Percentiles rank a stretch among this genome's conserved stretches.
Evolutionary conservation across 2,888 invertebrate species (phyloP).

Genomic region (Dasypolia templi): DNA sequence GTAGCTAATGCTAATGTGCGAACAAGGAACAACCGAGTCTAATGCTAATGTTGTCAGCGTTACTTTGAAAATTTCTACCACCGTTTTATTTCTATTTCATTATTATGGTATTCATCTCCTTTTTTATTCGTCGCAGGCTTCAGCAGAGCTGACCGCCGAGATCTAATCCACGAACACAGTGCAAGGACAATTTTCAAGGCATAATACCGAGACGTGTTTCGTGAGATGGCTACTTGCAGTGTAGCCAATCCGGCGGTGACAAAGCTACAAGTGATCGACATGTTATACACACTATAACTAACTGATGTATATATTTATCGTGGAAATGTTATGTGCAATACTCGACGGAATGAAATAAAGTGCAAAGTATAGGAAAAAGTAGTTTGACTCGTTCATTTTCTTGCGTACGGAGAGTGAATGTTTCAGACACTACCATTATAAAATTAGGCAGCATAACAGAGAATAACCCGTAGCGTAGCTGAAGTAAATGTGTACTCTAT

Average conservation of each 20-base stretch:
- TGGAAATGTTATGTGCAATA: conserved; percentile 83
- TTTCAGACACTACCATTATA: conserved; percentile 67
- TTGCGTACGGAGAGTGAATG: conserved; percentile 73
- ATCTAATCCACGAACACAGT: conserved; percentile 75
- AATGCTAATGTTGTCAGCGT: background rate
- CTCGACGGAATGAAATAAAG: conserved; percentile 75
- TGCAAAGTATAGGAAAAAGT: conserved; percentile 72
- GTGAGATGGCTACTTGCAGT: conserved; percentile 47
- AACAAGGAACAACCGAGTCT: background rate
- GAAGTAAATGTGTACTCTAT: conserved; percentile 68
- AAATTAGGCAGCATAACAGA: conserved; percentile 74
- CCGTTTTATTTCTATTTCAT: background rate
- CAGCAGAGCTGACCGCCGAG: conserved; percentile 80
- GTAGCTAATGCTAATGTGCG: too few relatives aligned
- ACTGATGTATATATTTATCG: conserved; percentile 80
- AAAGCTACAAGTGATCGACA: conserved; percentile 63
- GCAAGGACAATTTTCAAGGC: conserved; percentile 68
- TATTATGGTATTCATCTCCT: background rate
- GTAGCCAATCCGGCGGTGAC: conserved; percentile 56
- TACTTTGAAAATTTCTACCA: conserved; percentile 10
- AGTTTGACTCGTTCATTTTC: conserved; percentile 74
- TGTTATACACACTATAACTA: conserved; percentile 71
- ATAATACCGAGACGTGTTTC: conserved; percentile 42
- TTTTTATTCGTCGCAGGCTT: conserved; percentile 70
- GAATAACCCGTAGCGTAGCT: conserved; percentile 70